Evolutionary conservation across 1,140 invertebrate genomes (phyloP), one percentile per base, ranked within the genome.

Genomic region (Nautilus pompilius): DNA sequence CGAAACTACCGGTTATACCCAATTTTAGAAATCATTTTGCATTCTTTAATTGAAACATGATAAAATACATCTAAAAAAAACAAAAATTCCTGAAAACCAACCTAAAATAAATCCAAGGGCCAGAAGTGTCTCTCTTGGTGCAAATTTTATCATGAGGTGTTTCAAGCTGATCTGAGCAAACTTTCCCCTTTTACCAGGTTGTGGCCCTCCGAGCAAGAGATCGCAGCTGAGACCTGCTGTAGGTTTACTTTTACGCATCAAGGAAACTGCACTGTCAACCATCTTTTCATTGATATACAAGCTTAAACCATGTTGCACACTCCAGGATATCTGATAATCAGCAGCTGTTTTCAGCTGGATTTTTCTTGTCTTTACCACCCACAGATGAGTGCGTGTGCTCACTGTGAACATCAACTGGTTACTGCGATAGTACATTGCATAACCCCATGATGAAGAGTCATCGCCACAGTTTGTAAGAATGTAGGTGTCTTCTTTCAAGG

Each of bases 401-500:
- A 74, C 59, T 0, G 67, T 71, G 10, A 72, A 33, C 32, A 59
- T 59, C 3, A 69, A 60, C 10, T 49, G 53, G 0, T 54, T 58
- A 6, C 36, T 54, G 1, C 54, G 57, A 59, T 70, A 68, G 34
- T 65, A 68, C 67, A 77, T 60, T 10, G 71, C 61, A 28, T 75
- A 48, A 8, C 75, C 75, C 45, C 68, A 65, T 13, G 57, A 58
- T 10, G 56, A 33, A 13, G 36, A 33, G 26, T 67, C 32, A 51
- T 74, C 70, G 28, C 70, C 75, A 34, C 75, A 74, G 33, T 57
- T 69, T 33, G 72, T 68, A 46, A 77, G 64, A 10, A 77, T 70
- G 41, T 69, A 71, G 58, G 68, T 69, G 24, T 67, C 63, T 17
- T 74, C 72, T 26, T 60, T 65, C 20, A 74, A 22, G 4, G 34